Conservation (phyloP, 2,888 invertebrate species). For the Schizotus pectinicornis region DNA sequence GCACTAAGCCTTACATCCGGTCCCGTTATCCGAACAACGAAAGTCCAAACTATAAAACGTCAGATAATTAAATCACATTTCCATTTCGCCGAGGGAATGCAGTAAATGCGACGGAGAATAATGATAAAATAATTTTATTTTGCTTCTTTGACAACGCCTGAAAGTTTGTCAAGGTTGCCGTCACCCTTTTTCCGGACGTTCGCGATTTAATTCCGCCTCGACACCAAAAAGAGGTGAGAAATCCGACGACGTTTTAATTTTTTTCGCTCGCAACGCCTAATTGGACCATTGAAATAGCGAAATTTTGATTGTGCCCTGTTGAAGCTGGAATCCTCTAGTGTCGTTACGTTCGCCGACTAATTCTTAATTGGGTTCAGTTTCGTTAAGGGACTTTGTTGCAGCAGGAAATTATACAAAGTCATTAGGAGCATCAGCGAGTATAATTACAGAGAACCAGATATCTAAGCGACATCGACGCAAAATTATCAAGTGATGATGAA, state of each 20-base stretch:
- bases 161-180: slow-evolving; percentile 26
- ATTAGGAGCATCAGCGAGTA: neutral
- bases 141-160: slow-evolving; percentile 24
- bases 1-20: slow-evolving; percentile 34
- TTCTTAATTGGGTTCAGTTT: slow-evolving; percentile 1
- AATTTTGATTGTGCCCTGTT: slow-evolving; percentile 7
- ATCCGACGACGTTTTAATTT: slow-evolving; percentile 4
- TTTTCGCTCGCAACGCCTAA: neutral
- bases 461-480: too few species aligned
- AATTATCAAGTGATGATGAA: too few species aligned
- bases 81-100: slow-evolving; percentile 36
- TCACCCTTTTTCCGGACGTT: slow-evolving; percentile 13
- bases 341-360: neutral
- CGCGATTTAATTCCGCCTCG: slow-evolving; percentile 9
- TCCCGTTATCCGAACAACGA: slow-evolving; percentile 26
- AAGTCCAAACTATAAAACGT: slow-evolving; percentile 36
- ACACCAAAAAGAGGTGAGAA: slow-evolving; percentile 1
- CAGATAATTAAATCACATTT: slow-evolving; percentile 37
- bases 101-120: slow-evolving; percentile 32
- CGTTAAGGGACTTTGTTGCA: slow-evolving; percentile 1
- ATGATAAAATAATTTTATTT: slow-evolving; percentile 36
- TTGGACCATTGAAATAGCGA: slow-evolving; percentile 10
- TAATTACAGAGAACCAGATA: neutral
- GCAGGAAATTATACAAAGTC: slow-evolving; percentile 1
- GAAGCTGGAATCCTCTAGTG: neutral